phyloP scores from a whole-genome alignment of 2,113 vertebrate genomes.

The Rhynchomys soricoides region DNA sequence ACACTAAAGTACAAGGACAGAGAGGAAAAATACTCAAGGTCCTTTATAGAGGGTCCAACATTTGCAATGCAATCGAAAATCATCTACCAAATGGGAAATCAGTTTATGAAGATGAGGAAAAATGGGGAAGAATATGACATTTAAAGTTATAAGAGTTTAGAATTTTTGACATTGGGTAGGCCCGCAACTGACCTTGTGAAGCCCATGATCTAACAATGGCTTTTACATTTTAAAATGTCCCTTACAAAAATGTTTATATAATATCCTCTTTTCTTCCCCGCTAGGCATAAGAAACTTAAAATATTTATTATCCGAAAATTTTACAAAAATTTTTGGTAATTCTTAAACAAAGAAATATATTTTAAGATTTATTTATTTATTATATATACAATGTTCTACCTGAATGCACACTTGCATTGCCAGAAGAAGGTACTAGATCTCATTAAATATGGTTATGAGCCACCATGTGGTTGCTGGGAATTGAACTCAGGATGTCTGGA shows the following conservation, averaged over 20 bases:
- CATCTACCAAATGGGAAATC: background rate
- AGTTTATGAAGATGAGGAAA: background rate
- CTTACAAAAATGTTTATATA: background rate
- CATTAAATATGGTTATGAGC: no score
- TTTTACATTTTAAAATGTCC: background rate
- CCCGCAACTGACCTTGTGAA: background rate
- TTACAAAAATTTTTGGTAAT: background rate
- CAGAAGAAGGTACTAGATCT: no score
- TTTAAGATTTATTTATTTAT: background rate
- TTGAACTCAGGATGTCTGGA: no score
- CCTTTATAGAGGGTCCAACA: background rate
- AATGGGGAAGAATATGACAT: background rate
- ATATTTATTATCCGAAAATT: background rate
- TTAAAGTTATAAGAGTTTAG: background rate
- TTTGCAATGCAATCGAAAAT: background rate
- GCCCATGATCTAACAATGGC: background rate
- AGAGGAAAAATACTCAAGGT: background rate
- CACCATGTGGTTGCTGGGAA: no score
- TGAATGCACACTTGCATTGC: no score
- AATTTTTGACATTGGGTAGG: background rate
- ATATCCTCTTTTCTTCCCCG: background rate
- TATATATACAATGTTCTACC: no score
- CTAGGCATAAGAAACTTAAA: background rate
- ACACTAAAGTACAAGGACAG: background rate
- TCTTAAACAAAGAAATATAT: background rate